These are phyloP conservation scores for Delichon dasypus DNA, from an alignment of 2,797 vertebrate species.

Conservation along the genomic window DNA sequence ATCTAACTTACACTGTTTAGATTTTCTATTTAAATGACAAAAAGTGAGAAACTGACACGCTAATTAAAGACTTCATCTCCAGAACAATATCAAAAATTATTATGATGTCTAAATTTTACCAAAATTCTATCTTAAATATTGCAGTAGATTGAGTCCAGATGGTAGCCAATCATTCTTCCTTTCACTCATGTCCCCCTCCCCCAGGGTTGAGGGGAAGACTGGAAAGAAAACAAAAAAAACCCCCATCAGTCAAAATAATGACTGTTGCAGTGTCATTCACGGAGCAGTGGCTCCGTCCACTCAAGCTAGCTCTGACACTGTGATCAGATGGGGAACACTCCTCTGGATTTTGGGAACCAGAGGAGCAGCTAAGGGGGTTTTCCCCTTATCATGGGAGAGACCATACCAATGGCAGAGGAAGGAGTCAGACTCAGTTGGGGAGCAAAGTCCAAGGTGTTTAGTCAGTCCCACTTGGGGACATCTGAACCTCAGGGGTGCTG, in stretches of 20 bases:
- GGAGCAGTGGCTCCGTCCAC: too few relatives aligned
- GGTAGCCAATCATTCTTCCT: background rate
- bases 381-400: too few relatives aligned
- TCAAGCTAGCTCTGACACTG: too few relatives aligned
- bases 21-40: background rate
- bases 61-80: background rate
- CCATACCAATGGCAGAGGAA: too few relatives aligned
- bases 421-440: too few relatives aligned
- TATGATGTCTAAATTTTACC: background rate
- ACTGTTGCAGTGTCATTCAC: too few relatives aligned
- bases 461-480: too few relatives aligned
- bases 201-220: accelerated
- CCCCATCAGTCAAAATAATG: background rate
- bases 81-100: background rate
- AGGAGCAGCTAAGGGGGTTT: too few relatives aligned
- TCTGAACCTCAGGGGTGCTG: too few relatives aligned
- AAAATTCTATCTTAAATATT: background rate
- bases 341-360: too few relatives aligned
- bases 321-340: too few relatives aligned
- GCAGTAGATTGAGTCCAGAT: background rate
- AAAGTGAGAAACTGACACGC: background rate
- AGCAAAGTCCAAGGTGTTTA: too few relatives aligned
- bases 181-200: background rate
- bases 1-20: background rate
- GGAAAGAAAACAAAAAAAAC: background rate